Percentiles rank a stretch among this genome's conserved stretches.
Evolutionary conservation across 2,797 vertebrate genomes (phyloP).

Genomic region (Garrulus glandarius): DNA sequence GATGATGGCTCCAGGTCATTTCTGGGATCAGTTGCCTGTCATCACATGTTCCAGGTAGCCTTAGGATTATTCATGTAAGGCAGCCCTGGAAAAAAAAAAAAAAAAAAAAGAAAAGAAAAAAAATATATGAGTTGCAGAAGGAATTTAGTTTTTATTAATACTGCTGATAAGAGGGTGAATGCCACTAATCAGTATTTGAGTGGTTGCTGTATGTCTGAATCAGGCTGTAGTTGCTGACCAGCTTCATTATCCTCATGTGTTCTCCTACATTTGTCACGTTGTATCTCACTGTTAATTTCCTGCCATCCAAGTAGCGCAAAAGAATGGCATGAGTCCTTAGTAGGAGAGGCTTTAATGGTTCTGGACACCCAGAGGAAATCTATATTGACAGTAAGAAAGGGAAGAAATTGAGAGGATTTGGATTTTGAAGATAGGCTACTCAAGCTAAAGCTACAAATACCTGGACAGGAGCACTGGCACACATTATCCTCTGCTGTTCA

Average conservation of each 20-base stretch:
- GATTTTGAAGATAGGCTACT: background rate
- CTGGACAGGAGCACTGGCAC: background rate
- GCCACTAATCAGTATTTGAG: background rate
- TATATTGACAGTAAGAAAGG: background rate
- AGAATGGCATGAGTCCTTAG: background rate
- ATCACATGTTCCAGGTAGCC: background rate
- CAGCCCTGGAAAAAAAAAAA: background rate
- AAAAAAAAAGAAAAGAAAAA: no score
- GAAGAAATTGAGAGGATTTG: background rate
- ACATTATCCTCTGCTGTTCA: background rate
- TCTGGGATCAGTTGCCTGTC: background rate
- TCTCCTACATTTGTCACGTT: background rate
- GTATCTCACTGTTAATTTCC: background rate
- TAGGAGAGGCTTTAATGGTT: background rate
- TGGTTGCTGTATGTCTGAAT: background rate
- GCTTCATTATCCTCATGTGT: background rate
- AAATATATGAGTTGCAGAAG: background rate
- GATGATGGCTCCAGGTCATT: accelerated
- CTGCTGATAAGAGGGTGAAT: background rate
- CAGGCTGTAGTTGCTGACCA: background rate
- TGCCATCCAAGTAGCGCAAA: background rate
- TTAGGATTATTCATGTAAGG: background rate
- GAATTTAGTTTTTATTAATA: background rate
- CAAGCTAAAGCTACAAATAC: background rate
- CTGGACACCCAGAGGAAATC: background rate